Evolutionary conservation across 2,797 vertebrate species (phyloP).

Genomic region (Acanthiza pusilla): DNA sequence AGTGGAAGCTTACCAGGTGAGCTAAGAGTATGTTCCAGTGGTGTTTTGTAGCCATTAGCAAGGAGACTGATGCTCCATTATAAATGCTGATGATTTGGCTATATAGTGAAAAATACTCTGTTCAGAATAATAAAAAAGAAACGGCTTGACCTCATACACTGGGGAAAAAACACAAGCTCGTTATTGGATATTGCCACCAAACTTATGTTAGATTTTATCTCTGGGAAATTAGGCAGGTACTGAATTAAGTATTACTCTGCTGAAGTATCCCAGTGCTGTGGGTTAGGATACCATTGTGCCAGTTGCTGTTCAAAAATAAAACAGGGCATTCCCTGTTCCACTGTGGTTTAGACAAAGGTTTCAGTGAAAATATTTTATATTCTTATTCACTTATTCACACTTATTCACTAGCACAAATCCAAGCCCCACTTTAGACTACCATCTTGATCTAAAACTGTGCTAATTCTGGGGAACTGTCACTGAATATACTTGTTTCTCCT

Average conservation of each 20-base stretch:
- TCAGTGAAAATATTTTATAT: background rate
- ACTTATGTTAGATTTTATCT: background rate
- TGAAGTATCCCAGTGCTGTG: background rate
- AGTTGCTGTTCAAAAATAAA: background rate
- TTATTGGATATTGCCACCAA: background rate
- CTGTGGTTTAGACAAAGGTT: background rate
- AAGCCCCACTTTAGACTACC: background rate
- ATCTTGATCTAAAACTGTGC: background rate
- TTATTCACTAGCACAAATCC: background rate
- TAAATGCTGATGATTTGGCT: background rate
- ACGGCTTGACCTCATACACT: background rate
- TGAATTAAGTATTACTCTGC: background rate
- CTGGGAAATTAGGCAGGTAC: background rate
- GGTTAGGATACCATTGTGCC: background rate
- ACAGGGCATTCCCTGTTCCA: background rate
- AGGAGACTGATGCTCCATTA: background rate
- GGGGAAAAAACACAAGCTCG: background rate
- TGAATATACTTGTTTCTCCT: background rate
- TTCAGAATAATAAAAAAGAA: background rate
- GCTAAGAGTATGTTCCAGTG: background rate
- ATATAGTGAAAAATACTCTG: background rate
- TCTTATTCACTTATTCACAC: no score
- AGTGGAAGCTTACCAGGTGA: slow-evolving; percentile 91
- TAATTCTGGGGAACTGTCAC: background rate
- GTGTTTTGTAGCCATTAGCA: background rate